Evolutionary conservation across 2,888 invertebrate species (phyloP).

Genomic region (Spisula solida): DNA sequence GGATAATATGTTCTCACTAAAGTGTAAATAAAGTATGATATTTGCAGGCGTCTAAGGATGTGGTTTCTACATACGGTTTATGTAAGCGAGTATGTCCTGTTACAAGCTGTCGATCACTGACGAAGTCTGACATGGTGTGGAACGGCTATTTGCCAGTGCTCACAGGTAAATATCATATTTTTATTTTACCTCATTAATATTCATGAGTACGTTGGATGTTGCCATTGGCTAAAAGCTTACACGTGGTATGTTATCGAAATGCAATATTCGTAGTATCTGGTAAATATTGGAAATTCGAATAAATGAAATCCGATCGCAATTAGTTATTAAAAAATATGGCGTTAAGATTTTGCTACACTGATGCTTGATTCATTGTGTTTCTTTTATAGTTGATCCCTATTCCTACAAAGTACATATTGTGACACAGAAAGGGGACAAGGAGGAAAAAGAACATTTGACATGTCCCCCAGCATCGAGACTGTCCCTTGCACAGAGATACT

Average conservation of each 20-base stretch:
- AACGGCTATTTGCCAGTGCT: constrained; percentile 82
- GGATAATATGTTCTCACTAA: too few species aligned
- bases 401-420: constrained; percentile 82
- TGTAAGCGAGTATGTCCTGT: constrained; percentile 79
- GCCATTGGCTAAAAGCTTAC: too few species aligned
- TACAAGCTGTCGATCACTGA: constrained; percentile 76
- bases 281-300: too few species aligned
- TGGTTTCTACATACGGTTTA: constrained; percentile 75
- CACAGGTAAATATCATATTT: constrained; percentile 75
- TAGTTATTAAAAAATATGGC: too few species aligned
- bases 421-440: constrained; percentile 66
- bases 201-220: too few species aligned
- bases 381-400: constrained; percentile 84
- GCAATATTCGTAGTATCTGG: too few species aligned
- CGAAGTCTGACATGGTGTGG: constrained; percentile 82
- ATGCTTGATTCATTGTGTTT: not conserved
- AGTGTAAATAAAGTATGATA: too few species aligned
- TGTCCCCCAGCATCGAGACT: constrained; percentile 83
- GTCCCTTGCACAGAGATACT: constrained; percentile 84
- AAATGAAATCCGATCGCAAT: too few species aligned
- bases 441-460: constrained; percentile 76
- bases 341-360: too few species aligned
- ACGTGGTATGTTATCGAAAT: too few species aligned
- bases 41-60: constrained; percentile 73
- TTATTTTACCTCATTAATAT: not conserved